Conservation (phyloP, 2,888 invertebrate genomes). For the Rhyacophila evoluta region DNA sequence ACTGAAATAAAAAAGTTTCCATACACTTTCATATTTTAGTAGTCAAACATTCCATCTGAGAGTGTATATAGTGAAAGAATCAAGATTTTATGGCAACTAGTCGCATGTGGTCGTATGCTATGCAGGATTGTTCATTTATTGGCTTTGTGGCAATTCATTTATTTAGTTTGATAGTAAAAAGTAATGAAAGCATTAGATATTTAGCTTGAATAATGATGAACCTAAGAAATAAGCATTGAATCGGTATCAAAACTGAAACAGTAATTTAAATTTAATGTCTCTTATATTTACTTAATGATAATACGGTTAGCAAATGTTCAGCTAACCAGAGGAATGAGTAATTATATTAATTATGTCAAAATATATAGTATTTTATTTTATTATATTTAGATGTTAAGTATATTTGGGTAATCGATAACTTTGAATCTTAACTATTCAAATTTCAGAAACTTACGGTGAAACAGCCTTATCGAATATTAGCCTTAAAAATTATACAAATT, state of each 20-base stretch:
- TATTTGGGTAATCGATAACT: background rate
- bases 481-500: slow-evolving; percentile 3
- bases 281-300: background rate
- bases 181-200: too few species aligned
- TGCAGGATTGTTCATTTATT: too few species aligned
- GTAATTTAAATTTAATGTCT: background rate
- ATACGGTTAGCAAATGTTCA: background rate
- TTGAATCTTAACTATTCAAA: background rate
- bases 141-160: too few species aligned
- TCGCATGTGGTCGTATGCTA: too few species aligned
- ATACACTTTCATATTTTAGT: too few species aligned
- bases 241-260: background rate
- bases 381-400: background rate
- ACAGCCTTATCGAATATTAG: slow-evolving; percentile 12
- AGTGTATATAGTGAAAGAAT: too few species aligned
- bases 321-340: background rate
- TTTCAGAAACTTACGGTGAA: background rate
- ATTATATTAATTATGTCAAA: background rate
- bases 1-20: too few species aligned
- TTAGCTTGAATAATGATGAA: too few species aligned
- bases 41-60: too few species aligned
- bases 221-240: too few species aligned
- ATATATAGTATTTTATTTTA: background rate
- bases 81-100: too few species aligned
- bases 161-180: too few species aligned